Percentiles rank a stretch among this genome's conserved stretches.
Conservation (phyloP, 2,888 invertebrate genomes). For the Malthinus flaveolus region DNA sequence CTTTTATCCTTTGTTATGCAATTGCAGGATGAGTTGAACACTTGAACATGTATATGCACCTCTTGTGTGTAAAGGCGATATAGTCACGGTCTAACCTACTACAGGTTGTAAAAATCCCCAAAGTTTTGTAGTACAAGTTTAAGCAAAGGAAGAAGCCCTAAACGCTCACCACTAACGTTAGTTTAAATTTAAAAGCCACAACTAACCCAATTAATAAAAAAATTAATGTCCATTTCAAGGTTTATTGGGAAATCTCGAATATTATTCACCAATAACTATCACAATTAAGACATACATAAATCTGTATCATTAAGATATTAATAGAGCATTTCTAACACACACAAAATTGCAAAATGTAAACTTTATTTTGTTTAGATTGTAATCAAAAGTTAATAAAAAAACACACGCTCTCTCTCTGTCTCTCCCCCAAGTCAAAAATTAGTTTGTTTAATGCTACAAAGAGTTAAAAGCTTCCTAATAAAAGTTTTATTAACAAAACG, state of each 20-base stretch:
- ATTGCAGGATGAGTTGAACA: no score
- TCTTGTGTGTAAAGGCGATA: no score
- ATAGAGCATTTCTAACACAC: conserved; percentile 11
- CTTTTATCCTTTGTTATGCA: no score
- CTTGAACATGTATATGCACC: no score
- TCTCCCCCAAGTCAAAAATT: conserved; percentile 14
- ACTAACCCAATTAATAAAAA: no score
- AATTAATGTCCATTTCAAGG: not conserved
- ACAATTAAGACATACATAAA: conserved; percentile 31
- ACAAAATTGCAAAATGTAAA: conserved; percentile 16
- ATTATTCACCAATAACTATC: not conserved
- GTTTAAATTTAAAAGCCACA: no score
- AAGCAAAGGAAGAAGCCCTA: no score
- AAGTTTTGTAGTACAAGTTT: no score
- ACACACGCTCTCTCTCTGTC: conserved; percentile 7
- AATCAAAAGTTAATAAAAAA: conserved; percentile 20
- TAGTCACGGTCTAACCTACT: no score
- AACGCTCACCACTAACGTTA: no score
- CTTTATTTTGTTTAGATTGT: conserved; percentile 10
- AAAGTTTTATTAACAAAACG: conserved; percentile 28
- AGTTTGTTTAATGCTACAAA: conserved; percentile 25
- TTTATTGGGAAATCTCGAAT: no score
- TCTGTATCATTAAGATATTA: conserved; percentile 27
- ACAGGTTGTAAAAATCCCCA: no score
- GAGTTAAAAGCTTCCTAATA: conserved; percentile 28